Conservation (phyloP, 2,888 invertebrate genomes). For the Scaptomyza reducta region DNA sequence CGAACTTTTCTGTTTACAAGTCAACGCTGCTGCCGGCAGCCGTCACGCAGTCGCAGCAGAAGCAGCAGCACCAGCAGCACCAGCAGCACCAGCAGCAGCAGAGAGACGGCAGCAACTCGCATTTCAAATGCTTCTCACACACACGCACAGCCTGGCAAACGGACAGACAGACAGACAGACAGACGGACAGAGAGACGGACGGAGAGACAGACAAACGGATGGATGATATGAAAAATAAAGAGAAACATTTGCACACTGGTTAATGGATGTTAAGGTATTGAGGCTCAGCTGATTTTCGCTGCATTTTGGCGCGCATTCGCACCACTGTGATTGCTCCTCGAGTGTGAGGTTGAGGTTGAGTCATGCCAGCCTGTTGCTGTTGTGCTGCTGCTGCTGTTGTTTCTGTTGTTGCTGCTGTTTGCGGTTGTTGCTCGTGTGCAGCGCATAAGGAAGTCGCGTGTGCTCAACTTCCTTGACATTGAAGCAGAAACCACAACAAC, state of each 20-base stretch:
- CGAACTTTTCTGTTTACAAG: constrained; percentile 84
- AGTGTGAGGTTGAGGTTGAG: constrained; percentile 26
- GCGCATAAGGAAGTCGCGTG: constrained; percentile 70
- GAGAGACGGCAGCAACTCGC: constrained; percentile 26
- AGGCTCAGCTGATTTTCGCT: constrained; percentile 12
- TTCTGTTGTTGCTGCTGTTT: constrained; percentile 12
- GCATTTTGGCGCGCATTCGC: constrained; percentile 10
- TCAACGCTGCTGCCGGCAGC: constrained; percentile 60
- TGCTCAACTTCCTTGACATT: constrained; percentile 75
- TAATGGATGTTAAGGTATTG: not conserved
- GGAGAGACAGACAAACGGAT: constrained; percentile 4
- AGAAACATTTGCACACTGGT: constrained; percentile 41
- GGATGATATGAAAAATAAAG: constrained; percentile 15
- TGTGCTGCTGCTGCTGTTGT: constrained; percentile 3
- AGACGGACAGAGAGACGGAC: constrained; percentile 2
- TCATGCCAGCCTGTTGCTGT: constrained; percentile 20
- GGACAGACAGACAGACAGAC: constrained; percentile 3
- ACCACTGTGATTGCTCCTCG: constrained; percentile 40
- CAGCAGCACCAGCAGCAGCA: constrained; percentile 21
- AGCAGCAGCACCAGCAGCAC: constrained; percentile 20
- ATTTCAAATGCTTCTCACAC: constrained; percentile 63
- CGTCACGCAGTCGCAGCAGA: constrained; percentile 19
- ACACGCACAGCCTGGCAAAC: constrained; percentile 13
- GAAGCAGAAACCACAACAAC: constrained; percentile 44
- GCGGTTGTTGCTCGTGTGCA: constrained; percentile 45